Base-by-base conservation (phyloP, 2,888 invertebrate genomes). In the Acanthosepion pharaonis region DNA sequence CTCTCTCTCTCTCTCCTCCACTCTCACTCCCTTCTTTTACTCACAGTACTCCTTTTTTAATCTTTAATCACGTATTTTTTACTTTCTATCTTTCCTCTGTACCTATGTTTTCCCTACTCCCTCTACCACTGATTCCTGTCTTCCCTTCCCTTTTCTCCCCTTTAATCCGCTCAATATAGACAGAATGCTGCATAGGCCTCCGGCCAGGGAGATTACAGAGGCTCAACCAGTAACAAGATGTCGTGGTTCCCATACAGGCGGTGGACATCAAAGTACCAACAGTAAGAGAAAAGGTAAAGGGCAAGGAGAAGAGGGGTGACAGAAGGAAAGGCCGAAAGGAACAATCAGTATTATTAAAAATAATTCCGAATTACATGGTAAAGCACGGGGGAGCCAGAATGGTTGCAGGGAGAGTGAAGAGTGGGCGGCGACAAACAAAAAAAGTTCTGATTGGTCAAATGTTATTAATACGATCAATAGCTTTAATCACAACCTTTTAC, bases 271-370 rank as follows among this genome's bases (percentile, higher is more conserved):
- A 78, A 78, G 78, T 6, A n/a, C 11, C 78, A n/a, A 33, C n/a
- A 78, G 78, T n/a, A 78, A 11, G 15, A 11, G 4, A 9, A 23
- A 15, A 5, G 11, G 15, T 9, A 9, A 25, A 0, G n/a, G n/a
- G n/a, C 5, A 78, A n/a, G n/a, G n/a, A 11, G 78, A 5, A 33
- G n/a, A 23, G 11, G n/a, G 5, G n/a, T 6, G n/a, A n/a, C 15
- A 78, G n/a, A 78, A n/a, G 78, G 15, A 9, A 11, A 78, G n/a
- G 78, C 78, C 78, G 78, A 78, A 78, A 78, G 78, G 78, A 78
- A 78, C 78, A 78, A 78, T 78, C 78, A 78, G 78, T 78, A 78
- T 78, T 78, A 78, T 78, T 78, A 78, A 78, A n/a, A 78, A 78
- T 78, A 78, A 78, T 78, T 78, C 78, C 78, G 78, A 78, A 78